phyloP scores from a whole-genome alignment of 2,113 vertebrate genomes.

The Poecilia latipinna region DNA sequence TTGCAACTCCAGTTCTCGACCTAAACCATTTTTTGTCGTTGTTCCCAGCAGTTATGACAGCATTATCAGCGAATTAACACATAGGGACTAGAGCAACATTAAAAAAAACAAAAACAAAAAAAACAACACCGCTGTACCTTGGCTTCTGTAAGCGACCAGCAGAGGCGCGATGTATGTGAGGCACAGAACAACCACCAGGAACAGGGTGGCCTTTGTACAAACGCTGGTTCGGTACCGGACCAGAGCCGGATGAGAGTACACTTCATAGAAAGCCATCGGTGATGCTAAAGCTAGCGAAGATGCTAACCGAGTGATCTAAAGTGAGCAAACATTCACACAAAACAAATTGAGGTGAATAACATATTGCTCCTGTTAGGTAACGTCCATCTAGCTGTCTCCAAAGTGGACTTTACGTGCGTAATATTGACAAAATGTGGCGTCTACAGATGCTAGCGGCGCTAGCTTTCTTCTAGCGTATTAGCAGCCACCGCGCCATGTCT shows the following conservation, averaged over 20 bases:
- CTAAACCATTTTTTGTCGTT: no score
- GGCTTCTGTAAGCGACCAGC: conserved; percentile 91
- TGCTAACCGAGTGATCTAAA: conserved; percentile 16
- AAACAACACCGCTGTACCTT: conserved; percentile 79
- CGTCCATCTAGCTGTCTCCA: neutral
- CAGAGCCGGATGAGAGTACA: conserved; percentile 85
- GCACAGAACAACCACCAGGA: conserved; percentile 77
- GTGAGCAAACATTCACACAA: neutral
- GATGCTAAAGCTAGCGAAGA: conserved; percentile 13
- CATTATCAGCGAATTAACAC: no score
- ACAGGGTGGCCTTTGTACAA: conserved; percentile 88
- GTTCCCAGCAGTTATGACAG: no score
- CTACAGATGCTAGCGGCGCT: neutral
- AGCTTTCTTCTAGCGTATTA: neutral
- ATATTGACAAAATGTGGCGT: neutral
- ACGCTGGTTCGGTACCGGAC: conserved; percentile 86
- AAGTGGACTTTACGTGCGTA: fast-evolving
- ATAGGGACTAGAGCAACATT: no score
- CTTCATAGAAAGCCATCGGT: conserved; percentile 88
- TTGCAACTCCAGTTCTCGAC: no score
- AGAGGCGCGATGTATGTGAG: conserved; percentile 92
- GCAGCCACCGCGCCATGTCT: conserved; percentile 40
- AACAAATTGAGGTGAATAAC: neutral
- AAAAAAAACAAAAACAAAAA: no score
- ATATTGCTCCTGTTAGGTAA: neutral